phyloP scores from a whole-genome alignment of 1,140 invertebrate species.

The Conopomorpha cramerella region DNA sequence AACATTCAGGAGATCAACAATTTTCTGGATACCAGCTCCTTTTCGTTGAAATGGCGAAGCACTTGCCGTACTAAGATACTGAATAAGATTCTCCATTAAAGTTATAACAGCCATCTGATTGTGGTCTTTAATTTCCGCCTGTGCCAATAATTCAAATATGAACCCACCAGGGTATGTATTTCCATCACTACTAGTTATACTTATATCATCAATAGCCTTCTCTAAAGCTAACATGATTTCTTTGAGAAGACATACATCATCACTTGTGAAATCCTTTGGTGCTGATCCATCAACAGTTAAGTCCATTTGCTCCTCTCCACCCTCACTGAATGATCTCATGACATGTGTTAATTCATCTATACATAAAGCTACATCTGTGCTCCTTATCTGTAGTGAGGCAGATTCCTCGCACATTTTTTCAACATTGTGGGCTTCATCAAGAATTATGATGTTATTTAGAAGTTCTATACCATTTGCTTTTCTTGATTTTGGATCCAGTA shows the following conservation, averaged over 20 bases:
- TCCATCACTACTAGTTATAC: conserved; percentile 67
- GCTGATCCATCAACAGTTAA: conserved; percentile 37
- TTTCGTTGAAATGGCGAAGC: conserved; percentile 70
- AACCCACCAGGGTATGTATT: conserved; percentile 73
- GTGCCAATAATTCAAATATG: conserved; percentile 76
- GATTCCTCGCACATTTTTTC: conserved; percentile 97
- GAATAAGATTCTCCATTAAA: conserved; percentile 80
- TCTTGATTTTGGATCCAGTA: conserved; percentile 88
- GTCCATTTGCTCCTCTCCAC: conserved; percentile 45
- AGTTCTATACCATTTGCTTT: conserved; percentile 75
- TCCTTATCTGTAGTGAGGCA: conserved; percentile 85
- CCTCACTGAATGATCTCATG: conserved; percentile 63
- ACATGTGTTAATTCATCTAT: conserved; percentile 82
- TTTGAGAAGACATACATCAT: conserved; percentile 80
- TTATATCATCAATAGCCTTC: conserved; percentile 75
- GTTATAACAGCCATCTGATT: conserved; percentile 47
- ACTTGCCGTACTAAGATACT: conserved; percentile 74
- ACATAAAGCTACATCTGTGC: conserved; percentile 81
- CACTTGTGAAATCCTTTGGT: conserved; percentile 76
- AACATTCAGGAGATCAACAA: conserved; percentile 74
- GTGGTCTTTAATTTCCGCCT: conserved; percentile 64
- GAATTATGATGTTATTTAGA: conserved; percentile 78
- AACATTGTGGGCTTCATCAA: conserved; percentile 99
- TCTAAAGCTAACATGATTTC: conserved; percentile 80
- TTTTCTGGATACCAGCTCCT: conserved; percentile 76